phyloP scores from a whole-genome alignment of 2,797 vertebrate genomes.

The Echiichthys vipera region DNA sequence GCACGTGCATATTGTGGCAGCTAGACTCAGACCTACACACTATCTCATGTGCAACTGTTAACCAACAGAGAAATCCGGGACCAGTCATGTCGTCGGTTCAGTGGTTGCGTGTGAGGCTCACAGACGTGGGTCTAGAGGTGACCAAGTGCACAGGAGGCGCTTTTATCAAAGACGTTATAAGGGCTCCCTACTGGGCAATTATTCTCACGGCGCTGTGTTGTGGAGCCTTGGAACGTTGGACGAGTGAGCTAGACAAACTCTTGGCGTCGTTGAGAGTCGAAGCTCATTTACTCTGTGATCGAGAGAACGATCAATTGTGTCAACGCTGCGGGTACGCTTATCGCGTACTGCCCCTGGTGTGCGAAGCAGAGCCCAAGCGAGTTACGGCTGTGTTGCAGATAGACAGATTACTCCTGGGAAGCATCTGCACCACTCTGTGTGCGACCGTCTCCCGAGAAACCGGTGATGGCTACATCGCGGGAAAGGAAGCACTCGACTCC shows the following conservation, averaged over 20 bases:
- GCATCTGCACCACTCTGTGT: conserved; percentile 7
- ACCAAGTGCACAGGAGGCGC: background rate
- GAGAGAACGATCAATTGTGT: background rate
- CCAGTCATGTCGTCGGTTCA: no score
- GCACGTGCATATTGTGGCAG: background rate
- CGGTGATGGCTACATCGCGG: no score
- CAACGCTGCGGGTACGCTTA: conserved; percentile 13
- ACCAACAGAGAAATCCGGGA: background rate
- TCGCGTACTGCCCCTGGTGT: background rate
- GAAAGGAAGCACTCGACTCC: no score
- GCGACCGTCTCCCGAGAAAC: background rate
- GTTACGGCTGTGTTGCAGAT: background rate
- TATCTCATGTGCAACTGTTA: background rate
- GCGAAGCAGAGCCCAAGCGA: background rate
- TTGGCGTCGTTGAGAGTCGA: background rate
- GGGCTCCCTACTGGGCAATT: conserved; percentile 6
- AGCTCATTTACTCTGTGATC: fast-evolving
- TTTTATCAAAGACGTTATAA: background rate
- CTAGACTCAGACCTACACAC: fast-evolving
- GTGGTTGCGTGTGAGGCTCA: background rate
- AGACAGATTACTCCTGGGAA: conserved; percentile 10
- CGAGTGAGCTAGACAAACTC: background rate
- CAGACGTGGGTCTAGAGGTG: background rate
- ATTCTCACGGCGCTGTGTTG: conserved; percentile 21
- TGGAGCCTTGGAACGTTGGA: conserved; percentile 7